Percentiles rank a stretch among this genome's conserved stretches.
phyloP scores from a whole-genome alignment of 1,140 invertebrate genomes.

The Zaprionus nigranus region DNA sequence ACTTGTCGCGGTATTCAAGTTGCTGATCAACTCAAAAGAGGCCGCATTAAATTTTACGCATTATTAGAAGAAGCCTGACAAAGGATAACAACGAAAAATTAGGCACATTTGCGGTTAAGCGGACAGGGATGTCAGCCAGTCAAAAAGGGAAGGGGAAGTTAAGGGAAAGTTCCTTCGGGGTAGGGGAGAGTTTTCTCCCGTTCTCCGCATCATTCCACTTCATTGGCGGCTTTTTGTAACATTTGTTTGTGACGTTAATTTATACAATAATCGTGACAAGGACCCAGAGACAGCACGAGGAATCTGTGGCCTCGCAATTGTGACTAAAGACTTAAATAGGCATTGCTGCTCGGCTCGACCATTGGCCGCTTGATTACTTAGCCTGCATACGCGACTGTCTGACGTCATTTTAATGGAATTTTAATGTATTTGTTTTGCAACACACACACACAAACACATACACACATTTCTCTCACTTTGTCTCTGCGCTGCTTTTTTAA shows the following conservation, averaged over 20 bases:
- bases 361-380: not conserved
- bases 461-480: conserved; percentile 26
- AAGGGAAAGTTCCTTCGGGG: not conserved
- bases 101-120: conserved; percentile 76
- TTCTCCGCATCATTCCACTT: conserved; percentile 80
- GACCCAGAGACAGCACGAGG: conserved; percentile 27
- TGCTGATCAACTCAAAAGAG: conserved; percentile 8
- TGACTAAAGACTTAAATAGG: conserved; percentile 1
- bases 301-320: conserved; percentile 23
- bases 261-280: conserved; percentile 84
- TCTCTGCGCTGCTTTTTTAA: conserved; percentile 26
- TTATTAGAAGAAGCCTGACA: conserved; percentile 69
- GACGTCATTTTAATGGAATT: conserved; percentile 76
- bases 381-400: conserved; percentile 7
- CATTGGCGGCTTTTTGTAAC: conserved; percentile 84
- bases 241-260: conserved; percentile 85
- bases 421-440: conserved; percentile 71
- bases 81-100: conserved; percentile 83
- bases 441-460: conserved; percentile 26
- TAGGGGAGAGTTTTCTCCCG: conserved; percentile 38
- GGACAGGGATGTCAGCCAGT: conserved; percentile 45
- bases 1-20: conserved; percentile 80
- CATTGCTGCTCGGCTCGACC: not conserved
- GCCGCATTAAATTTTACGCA: conserved; percentile 83
- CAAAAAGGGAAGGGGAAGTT: conserved; percentile 11